Percentiles rank a stretch among this genome's conserved stretches.
These are phyloP conservation scores for Synchiropus splendidus DNA, from an alignment of 2,113 vertebrate species.

Conservation along the genomic window DNA sequence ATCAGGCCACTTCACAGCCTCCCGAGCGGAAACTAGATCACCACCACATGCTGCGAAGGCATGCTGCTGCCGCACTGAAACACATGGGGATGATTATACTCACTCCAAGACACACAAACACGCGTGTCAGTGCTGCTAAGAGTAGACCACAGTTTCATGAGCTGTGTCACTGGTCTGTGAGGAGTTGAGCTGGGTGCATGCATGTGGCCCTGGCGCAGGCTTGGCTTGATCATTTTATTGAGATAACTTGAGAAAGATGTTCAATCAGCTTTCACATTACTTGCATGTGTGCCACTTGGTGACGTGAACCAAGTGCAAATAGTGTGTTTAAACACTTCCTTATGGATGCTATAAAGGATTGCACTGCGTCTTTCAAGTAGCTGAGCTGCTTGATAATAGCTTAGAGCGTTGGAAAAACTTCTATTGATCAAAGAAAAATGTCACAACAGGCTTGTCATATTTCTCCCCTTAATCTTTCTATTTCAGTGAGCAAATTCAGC, in stretches of 20 bases:
- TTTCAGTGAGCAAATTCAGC: background rate
- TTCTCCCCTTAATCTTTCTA: too few species aligned
- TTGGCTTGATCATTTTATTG: constrained; percentile 22
- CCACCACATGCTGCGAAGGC: constrained; percentile 25
- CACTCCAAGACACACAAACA: constrained; percentile 22
- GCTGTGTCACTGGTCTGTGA: constrained; percentile 28
- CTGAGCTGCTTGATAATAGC: too few species aligned
- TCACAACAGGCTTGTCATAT: too few species aligned
- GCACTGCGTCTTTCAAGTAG: too few species aligned
- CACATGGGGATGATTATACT: constrained; percentile 21
- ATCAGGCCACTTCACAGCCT: constrained; percentile 40
- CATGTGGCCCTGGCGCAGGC: background rate
- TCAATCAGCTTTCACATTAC: background rate
- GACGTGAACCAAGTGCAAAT: too few species aligned
- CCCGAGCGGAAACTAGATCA: constrained; percentile 41
- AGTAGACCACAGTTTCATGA: constrained; percentile 32
- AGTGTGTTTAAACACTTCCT: too few species aligned
- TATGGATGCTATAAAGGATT: too few species aligned
- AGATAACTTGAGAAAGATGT: background rate
- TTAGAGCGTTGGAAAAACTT: too few species aligned
- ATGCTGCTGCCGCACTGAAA: constrained; percentile 9
- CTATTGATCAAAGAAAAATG: too few species aligned
- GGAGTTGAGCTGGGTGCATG: constrained; percentile 4
- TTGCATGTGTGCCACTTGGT: too few species aligned
- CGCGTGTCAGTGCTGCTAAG: constrained; percentile 18